These are phyloP conservation scores for Pterois miles DNA, from an alignment of 2,797 vertebrate genomes.

Conservation along the genomic window DNA sequence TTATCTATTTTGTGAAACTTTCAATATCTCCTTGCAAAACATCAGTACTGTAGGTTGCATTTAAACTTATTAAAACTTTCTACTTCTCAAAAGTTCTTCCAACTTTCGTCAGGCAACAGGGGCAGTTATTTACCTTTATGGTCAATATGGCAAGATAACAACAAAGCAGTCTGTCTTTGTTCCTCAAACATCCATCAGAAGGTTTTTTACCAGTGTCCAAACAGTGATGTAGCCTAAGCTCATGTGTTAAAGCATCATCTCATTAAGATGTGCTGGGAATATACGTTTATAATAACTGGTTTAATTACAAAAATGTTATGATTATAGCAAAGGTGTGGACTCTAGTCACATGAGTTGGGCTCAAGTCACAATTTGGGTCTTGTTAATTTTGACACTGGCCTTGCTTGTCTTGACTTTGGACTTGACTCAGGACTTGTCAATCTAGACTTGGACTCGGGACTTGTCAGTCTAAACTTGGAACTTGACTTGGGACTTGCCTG, in stretches of 20 bases:
- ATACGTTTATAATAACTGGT: neutral
- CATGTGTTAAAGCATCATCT: neutral
- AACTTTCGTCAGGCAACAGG: neutral
- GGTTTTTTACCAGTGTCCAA: neutral
- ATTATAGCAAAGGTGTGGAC: too few relatives aligned
- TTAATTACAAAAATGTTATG: neutral
- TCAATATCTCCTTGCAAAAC: neutral
- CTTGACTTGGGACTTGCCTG: too few relatives aligned
- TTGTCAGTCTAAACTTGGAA: too few relatives aligned
- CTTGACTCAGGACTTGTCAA: too few relatives aligned
- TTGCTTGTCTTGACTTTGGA: too few relatives aligned
- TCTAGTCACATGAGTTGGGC: too few relatives aligned
- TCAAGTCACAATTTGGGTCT: too few relatives aligned
- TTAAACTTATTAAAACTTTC: slow-evolving; percentile 8
- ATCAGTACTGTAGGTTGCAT: neutral
- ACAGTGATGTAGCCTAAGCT: accelerated
- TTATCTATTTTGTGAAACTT: slow-evolving; percentile 28
- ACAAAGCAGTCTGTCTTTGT: neutral
- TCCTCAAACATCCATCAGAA: neutral
- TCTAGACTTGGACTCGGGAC: too few relatives aligned
- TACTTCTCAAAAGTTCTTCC: slow-evolving; percentile 7
- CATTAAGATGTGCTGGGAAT: neutral
- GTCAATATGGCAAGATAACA: neutral
- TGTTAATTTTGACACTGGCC: too few relatives aligned
- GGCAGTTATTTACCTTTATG: neutral